phyloP scores from a whole-genome alignment of 2,797 vertebrate genomes.

The Botia kubotai region DNA sequence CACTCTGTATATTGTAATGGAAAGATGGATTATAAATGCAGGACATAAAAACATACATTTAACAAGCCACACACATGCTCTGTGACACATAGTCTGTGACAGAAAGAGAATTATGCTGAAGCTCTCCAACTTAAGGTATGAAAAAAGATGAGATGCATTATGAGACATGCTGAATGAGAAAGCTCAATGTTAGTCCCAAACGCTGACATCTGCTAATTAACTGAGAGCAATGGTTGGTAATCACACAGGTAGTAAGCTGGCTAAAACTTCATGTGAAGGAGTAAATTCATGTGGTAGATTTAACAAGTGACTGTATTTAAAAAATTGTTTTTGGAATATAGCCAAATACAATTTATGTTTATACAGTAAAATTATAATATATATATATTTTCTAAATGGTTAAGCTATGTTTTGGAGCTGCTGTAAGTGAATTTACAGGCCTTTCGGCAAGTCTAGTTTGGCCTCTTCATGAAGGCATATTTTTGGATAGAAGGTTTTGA shows the following conservation, averaged over 20 bases:
- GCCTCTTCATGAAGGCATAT: no score
- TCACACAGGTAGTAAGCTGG: not conserved
- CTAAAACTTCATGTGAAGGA: not conserved
- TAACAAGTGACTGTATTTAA: not conserved
- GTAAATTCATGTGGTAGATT: not conserved
- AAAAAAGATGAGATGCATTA: not conserved
- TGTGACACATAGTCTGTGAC: no score
- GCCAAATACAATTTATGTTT: no score
- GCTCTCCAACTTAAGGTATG: not conserved
- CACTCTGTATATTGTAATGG: not conserved
- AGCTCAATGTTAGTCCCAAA: not conserved
- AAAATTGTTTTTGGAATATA: not conserved
- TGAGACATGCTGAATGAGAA: constrained; percentile 3
- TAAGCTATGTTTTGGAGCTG: no score
- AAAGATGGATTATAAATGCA: constrained; percentile 24
- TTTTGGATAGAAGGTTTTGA: no score
- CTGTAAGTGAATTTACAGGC: no score
- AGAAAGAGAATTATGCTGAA: constrained; percentile 27
- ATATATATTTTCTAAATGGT: no score
- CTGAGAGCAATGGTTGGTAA: constrained; percentile 12
- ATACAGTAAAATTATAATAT: no score
- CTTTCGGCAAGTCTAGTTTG: no score
- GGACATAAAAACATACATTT: constrained; percentile 4
- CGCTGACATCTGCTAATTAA: constrained; percentile 22
- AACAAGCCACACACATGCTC: constrained; percentile 1